Evolutionary conservation across 1,140 invertebrate species (phyloP), one percentile per base, ranked within the genome.

Genomic region (Oreohelix idahoensis): DNA sequence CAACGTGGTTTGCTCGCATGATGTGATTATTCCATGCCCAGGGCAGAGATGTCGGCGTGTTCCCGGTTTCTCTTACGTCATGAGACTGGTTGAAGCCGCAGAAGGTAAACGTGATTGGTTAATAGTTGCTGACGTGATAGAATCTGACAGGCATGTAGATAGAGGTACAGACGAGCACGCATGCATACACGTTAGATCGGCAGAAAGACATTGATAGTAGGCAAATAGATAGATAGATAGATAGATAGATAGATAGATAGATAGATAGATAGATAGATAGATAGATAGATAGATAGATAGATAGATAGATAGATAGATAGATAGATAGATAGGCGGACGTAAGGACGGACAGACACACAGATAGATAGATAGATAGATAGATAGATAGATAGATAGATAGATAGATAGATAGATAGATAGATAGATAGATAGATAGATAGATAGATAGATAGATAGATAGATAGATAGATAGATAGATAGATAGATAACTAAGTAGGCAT

Each of bases 401-500:
- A 58, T 58, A 58, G 51, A 58, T 58, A 58, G 51, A 58, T 58
- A 58, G 51, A 58, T 58, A 58, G 51, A 58, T 58, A 58, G 51
- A 58, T 58, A 45, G 42, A 58, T 58, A 58, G 51, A 58, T 58
- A 58, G 51, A 58, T 58, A 58, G 51, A 58, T 58, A 58, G 51
- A 58, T 58, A 58, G 51, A 58, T 58, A 58, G 51, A 58, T 58
- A 58, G 51, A 58, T 58, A 58, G 51, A 58, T 58, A 58, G 51
- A 58, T 58, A 58, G 51, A 58, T 58, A 58, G 74, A 76, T 32
- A 76, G 42, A 45, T 36, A 45, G 42, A 76, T 39, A 76, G 42
- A 26, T 58, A 58, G 51, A 58, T 58, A 58, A 20, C 8, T 58
- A 58, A 23, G 4, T 58, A 26, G 26, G 23, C 17, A 45, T 8